These are phyloP conservation scores for Callocephalon fimbriatum DNA, from an alignment of 2,113 vertebrate species.

Conservation along the genomic window DNA sequence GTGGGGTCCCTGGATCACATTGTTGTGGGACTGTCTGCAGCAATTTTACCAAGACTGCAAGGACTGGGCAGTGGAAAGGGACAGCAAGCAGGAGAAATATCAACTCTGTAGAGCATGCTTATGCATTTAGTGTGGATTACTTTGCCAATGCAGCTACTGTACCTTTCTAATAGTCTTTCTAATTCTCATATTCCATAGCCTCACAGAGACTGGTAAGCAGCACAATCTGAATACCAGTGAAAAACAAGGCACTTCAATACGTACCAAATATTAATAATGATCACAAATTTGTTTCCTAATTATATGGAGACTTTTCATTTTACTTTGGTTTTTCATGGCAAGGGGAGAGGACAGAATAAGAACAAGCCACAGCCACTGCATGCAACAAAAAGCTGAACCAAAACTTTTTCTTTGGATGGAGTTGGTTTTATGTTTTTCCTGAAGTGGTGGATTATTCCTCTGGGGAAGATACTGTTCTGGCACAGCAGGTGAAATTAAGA, in stretches of 20 bases:
- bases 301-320: background rate
- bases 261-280: background rate
- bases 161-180: background rate
- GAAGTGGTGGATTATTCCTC: background rate
- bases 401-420: background rate
- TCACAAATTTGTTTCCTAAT: background rate
- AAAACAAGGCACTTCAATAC: background rate
- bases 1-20: background rate
- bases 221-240: background rate
- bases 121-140: rapidly evolving
- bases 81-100: background rate
- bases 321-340: background rate
- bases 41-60: background rate
- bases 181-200: background rate
- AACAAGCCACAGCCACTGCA: background rate
- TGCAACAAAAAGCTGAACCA: background rate
- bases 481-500: background rate
- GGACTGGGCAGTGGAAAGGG: background rate
- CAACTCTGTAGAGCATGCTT: background rate
- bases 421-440: background rate
- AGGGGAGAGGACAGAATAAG: background rate
- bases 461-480: background rate
- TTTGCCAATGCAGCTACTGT: background rate
- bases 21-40: background rate
- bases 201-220: background rate